Conservation (phyloP, 2,113 vertebrate species). For the Zosterops borbonicus region DNA sequence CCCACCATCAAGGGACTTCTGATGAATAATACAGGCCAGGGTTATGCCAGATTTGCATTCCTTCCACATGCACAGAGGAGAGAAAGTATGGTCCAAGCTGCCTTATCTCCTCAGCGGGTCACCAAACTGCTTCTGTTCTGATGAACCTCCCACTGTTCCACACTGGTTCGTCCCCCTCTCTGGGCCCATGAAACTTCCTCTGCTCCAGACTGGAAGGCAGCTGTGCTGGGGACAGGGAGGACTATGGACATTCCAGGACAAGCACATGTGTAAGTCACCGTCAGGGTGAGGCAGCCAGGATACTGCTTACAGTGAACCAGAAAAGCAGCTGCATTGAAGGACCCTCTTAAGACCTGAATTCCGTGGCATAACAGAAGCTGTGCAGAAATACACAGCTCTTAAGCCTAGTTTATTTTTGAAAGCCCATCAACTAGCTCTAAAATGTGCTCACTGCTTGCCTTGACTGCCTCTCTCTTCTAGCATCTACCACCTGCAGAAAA, state of each 20-base stretch:
- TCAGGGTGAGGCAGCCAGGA: neutral
- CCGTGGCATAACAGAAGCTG: neutral
- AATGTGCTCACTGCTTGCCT: neutral
- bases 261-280: neutral
- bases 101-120: neutral
- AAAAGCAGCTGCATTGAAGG: neutral
- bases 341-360: neutral
- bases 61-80: neutral
- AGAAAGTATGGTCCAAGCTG: neutral
- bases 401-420: neutral
- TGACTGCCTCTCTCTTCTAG: neutral
- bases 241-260: fast-evolving
- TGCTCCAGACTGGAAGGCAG: neutral
- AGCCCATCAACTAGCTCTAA: neutral
- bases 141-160: neutral
- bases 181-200: neutral
- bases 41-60: neutral
- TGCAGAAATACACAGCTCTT: neutral
- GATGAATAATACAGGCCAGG: neutral
- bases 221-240: neutral
- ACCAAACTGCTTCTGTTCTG: neutral
- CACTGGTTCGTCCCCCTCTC: fast-evolving
- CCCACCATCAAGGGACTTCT: neutral
- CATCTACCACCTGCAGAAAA: neutral
- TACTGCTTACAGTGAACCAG: neutral